Evolutionary conservation across 2,888 invertebrate species (phyloP), one percentile per base, ranked within the genome.

Genomic region (Eupithecia abbreviata): DNA sequence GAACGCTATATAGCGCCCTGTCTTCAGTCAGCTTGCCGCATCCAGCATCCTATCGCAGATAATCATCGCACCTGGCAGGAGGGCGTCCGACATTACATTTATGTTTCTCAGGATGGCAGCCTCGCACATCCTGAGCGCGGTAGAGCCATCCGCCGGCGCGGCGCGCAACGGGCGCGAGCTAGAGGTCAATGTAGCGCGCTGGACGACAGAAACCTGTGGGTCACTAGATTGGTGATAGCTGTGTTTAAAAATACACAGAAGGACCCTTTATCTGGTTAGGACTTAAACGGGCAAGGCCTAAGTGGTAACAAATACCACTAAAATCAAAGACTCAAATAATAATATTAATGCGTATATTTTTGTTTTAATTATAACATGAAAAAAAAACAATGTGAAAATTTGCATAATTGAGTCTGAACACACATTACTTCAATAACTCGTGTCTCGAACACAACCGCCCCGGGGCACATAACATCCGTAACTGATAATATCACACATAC

Each of bases 121-220:
- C 74, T 97, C 97, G 84, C 97, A 97, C 90, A 97, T 97, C 85
- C 92, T 97, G 78, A 97, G 97, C 81, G 97, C 97, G 75, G 97
- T 97, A 83, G 97, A 97, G 93, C 97, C 97, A 70, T 96, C 96
- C 82, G 96, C 96, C 76, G 94, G 95, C 78, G 90, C 90, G 12
- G 90, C 96, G 55, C 94, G 96, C 58, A 95, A 96, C 72, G 96
- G 96, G 13, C 96, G 97, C 72, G 97, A 97, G 87, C 92, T 96
- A 42, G 97, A 97, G 86, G 95, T 98, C 41, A 96, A 96, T 79
- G 96, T 98, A 12, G 96, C 97, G 96, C 97, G 0, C 95, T 99
- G 58, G 98, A 99, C 86, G 99, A 99, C 88, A 95, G 98, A 77
- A 98, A 98, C 82, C 96, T 99, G 12, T 99, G 99, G 99, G 96